Percentiles rank a stretch among this genome's conserved stretches.
phyloP scores from a whole-genome alignment of 2,797 vertebrate species.

The Etheostoma perlongum region DNA sequence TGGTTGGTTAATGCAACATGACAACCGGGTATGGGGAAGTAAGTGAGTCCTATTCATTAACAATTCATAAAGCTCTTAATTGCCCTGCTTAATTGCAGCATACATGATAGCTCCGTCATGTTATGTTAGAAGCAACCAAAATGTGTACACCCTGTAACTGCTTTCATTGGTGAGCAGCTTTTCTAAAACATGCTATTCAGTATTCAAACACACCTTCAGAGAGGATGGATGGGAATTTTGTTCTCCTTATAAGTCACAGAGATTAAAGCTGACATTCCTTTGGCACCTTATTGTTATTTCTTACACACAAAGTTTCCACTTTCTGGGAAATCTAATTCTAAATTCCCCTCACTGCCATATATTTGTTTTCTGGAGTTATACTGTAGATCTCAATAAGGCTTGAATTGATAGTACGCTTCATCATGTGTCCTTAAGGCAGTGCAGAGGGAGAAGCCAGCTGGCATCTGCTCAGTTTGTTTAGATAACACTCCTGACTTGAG shows the following conservation, averaged over 20 bases:
- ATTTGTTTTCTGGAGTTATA: constrained; percentile 38
- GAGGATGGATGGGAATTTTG: constrained; percentile 9
- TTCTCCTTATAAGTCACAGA: constrained; percentile 28
- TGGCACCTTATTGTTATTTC: constrained; percentile 39
- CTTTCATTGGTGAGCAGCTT: constrained; percentile 18
- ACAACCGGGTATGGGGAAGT: constrained; percentile 34
- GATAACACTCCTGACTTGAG: constrained; percentile 64
- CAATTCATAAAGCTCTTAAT: constrained; percentile 38
- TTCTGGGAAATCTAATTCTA: constrained; percentile 53
- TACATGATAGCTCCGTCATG: background rate
- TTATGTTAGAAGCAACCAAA: constrained; percentile 1
- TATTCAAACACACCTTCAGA: constrained; percentile 28
- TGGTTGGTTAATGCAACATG: constrained; percentile 28
- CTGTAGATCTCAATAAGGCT: constrained; percentile 47
- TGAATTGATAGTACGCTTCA: constrained; percentile 58
- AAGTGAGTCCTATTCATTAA: constrained; percentile 40
- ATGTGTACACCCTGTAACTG: constrained; percentile 12
- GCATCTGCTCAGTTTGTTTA: constrained; percentile 70
- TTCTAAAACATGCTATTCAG: constrained; percentile 18
- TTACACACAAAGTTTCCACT: constrained; percentile 35
- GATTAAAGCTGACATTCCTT: constrained; percentile 47
- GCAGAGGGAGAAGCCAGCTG: constrained; percentile 70
- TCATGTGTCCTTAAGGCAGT: constrained; percentile 67
- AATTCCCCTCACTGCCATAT: constrained; percentile 47
- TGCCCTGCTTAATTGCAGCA: constrained; percentile 7